Evolutionary conservation across 2,888 invertebrate genomes (phyloP), one percentile per base, ranked within the genome.

Genomic region (Andrena chrysosceles): DNA sequence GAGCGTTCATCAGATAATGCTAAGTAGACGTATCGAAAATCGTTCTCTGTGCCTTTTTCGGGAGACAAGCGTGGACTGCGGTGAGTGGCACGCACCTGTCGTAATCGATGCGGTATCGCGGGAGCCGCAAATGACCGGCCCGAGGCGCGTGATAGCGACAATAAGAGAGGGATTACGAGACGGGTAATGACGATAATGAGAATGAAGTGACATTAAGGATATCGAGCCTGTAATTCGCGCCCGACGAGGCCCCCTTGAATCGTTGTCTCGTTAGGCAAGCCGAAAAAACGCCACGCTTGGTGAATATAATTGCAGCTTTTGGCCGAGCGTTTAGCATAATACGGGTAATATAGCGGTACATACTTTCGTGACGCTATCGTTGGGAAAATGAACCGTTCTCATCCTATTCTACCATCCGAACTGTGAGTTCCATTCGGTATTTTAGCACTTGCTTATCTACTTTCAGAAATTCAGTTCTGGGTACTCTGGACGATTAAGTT

Each of bases 51-150:
- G 23, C 10, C 42, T 42, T 16, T 42, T 16, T 42, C 42, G 42
- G 16, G 13, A 16, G 42, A 42, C 16, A 16, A 42, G 42, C 42
- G 42, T 5, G 42, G 16, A 42, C 42, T 13, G 16, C 42, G 42
- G 42, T 8, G 23, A 63, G 63, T 42, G 33, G 31, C 54, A 64
- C 54, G 72, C 77, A 77, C 64, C 77, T 77, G 77, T 66, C 64
- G 62, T 54, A 64, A 77, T 77, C 73, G 73, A 66, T 66, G 66
- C 64, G 13, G n/a, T 33, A 35, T 66, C 73, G 71, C 56, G 1
- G 23, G 13, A 56, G 23, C 56, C 63, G 64, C 56, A 31, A 72
- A 48, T 13, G 69, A 63, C 42, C 29, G 33, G 23, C n/a, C 13
- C 48, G 56, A 66, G 72, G 31, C 54, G 64, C 48, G 29, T 48